A percentile compares a stretch with the other conserved stretches of the same genome.
Evolutionary conservation across 2,113 vertebrate genomes (phyloP).

Genomic region (Bufo gargarizans): DNA sequence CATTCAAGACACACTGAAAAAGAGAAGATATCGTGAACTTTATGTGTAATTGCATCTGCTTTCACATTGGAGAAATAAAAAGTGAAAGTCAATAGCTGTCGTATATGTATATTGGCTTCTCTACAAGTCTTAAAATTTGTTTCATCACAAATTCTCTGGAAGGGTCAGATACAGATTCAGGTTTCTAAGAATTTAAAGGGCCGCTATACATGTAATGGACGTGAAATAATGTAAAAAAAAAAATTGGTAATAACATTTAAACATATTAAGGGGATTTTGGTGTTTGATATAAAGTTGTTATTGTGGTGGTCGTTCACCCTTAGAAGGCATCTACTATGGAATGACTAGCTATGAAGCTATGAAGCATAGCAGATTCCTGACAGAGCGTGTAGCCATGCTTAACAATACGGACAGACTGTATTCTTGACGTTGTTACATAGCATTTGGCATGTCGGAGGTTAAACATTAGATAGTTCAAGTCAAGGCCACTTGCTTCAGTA

Average conservation of each 20-base stretch:
- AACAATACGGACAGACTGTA: background rate
- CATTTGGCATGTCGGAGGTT: conserved; percentile 75
- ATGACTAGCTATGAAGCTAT: background rate
- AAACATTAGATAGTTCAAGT: conserved; percentile 85
- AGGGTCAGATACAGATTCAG: background rate
- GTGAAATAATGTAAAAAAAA: background rate
- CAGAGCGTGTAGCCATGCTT: background rate
- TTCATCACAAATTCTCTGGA: background rate
- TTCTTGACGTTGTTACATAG: conserved; percentile 50
- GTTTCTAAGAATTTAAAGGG: background rate
- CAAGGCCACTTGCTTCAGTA: conserved; percentile 79
- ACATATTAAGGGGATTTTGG: background rate
- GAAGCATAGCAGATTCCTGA: background rate
- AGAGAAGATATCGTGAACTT: background rate
- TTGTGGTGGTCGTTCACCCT: background rate
- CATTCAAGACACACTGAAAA: background rate
- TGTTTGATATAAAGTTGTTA: background rate
- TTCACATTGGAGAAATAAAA: background rate
- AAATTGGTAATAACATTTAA: background rate
- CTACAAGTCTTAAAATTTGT: background rate
- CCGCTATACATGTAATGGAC: background rate
- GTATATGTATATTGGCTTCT: background rate
- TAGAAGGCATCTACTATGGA: background rate
- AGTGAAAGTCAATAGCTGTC: background rate
- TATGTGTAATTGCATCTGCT: background rate